Base-by-base conservation (phyloP, 2,888 invertebrate genomes). In the Pristionchus exspectatus region DNA sequence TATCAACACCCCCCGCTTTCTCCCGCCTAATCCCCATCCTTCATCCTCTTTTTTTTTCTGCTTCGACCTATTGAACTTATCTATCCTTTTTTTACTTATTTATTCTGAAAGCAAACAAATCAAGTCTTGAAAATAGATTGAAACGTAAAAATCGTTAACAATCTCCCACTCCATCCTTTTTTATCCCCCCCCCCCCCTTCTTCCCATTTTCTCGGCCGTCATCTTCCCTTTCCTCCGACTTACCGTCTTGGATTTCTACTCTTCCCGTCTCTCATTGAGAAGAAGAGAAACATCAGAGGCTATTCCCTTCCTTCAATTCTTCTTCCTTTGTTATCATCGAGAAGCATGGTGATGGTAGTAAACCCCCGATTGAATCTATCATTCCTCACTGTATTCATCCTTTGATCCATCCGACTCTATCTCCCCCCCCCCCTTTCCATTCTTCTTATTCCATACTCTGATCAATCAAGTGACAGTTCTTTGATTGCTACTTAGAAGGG, bases 191-290 rank as follows among this genome's bases (percentile, higher is more conserved):
- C 24, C 24, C n/a, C 24, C 33, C n/a, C 84, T 10, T n/a, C 59
- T 30, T 14, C 33, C 50, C n/a, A 56, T 59, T 21, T 33, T 14
- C 16, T 69, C 87, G 18, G 12, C 50, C 87, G 3, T 69, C 50
- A 69, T 30, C 50, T 27, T 59, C 50, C 50, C 33, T 33, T 59
- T n/a, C 24, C 21, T n/a, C 18, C 44, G 30, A 66, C 44, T 69
- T 44, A 87, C 88, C 66, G 56, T 88, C 54, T 88, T 59, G 54
- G 54, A 63, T 77, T 77, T 77, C 88, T 88, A 59, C 59, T 74
- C 77, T 66, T 88, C 77, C 56, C 77, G 9, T 33, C 59, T 50
- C 38, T 88, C n/a, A 33, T 27, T 54, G 81, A 50, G 50, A 27
- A 44, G 81, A 81, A 16, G 63, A 59, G 85, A 66, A 85, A 85